These are phyloP conservation scores for Tholera decimalis DNA, from an alignment of 2,888 invertebrate genomes.

Conservation along the genomic window DNA sequence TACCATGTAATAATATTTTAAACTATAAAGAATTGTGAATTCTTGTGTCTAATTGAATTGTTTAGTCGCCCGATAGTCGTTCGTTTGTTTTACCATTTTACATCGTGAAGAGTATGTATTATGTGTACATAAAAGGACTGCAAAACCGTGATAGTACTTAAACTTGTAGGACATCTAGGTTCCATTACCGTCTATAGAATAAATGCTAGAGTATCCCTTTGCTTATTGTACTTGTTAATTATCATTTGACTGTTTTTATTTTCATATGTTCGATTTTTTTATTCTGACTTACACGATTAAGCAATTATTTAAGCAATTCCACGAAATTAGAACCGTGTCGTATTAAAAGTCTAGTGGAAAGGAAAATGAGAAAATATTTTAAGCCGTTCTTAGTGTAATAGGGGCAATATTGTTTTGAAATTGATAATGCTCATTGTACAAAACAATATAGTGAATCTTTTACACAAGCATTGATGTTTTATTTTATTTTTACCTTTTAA, in stretches of 20 bases:
- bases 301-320: constrained; percentile 71
- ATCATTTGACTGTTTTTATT: constrained; percentile 58
- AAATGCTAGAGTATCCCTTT: constrained; percentile 76
- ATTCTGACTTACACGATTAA: constrained; percentile 59
- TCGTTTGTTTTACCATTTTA: constrained; percentile 55
- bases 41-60: constrained; percentile 56
- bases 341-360: constrained; percentile 74
- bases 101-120: constrained; percentile 55
- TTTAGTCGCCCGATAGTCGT: constrained; percentile 50
- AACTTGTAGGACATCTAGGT: constrained; percentile 74
- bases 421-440: constrained; percentile 80
- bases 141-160: constrained; percentile 88
- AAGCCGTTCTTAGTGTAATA: constrained; percentile 79
- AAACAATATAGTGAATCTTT: constrained; percentile 89
- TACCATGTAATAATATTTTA: constrained; percentile 27
- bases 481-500: constrained; percentile 63
- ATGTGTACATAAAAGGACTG: constrained; percentile 80
- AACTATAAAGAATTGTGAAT: constrained; percentile 63
- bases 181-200: constrained; percentile 71
- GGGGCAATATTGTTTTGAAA: constrained; percentile 87
- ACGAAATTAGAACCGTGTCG: constrained; percentile 72
- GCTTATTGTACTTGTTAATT: constrained; percentile 60
- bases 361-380: constrained; percentile 75
- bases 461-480: constrained; percentile 80
- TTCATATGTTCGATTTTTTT: constrained; percentile 52